A percentile compares a stretch with the other conserved stretches of the same genome.
Evolutionary conservation across 2,888 invertebrate species (phyloP).

Genomic region (Proisotoma minuta): DNA sequence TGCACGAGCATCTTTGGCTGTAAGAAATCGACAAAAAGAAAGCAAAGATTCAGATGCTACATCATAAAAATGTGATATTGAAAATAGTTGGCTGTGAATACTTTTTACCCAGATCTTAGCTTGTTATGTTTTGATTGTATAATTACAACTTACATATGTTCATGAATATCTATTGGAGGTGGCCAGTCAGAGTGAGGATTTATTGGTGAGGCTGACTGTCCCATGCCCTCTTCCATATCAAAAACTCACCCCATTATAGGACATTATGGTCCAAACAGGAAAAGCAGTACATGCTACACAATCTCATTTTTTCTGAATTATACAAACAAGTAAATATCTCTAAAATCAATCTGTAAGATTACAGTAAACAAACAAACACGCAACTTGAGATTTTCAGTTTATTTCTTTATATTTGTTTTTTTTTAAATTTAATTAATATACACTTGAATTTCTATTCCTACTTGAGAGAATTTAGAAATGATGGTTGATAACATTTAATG

Average conservation of each 20-base stretch:
- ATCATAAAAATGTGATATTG: background rate
- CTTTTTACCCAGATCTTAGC: background rate
- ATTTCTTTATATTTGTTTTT: too few relatives aligned
- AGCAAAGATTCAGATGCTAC: too few relatives aligned
- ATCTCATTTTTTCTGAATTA: too few relatives aligned
- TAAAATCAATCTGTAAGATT: too few relatives aligned
- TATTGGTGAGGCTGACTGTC: slow-evolving; percentile 46
- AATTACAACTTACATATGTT: slow-evolving; percentile 80
- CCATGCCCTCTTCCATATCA: slow-evolving; percentile 47
- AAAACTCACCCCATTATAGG: slow-evolving; percentile 44
- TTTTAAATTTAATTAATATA: too few relatives aligned
- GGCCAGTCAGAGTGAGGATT: slow-evolving; percentile 47
- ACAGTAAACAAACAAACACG: too few relatives aligned
- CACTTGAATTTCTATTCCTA: too few relatives aligned
- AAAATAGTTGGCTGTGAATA: background rate
- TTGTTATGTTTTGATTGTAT: background rate
- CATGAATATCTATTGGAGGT: slow-evolving; percentile 65
- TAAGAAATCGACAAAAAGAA: too few relatives aligned
- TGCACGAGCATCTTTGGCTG: slow-evolving; percentile 79
- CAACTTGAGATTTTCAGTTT: too few relatives aligned
- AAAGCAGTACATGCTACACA: background rate
- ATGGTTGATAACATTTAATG: too few relatives aligned
- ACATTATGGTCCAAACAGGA: background rate
- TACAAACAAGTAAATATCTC: too few relatives aligned
- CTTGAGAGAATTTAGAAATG: too few relatives aligned